Evolutionary conservation across 2,888 invertebrate species (phyloP).

Genomic region (Xestia xanthographa): DNA sequence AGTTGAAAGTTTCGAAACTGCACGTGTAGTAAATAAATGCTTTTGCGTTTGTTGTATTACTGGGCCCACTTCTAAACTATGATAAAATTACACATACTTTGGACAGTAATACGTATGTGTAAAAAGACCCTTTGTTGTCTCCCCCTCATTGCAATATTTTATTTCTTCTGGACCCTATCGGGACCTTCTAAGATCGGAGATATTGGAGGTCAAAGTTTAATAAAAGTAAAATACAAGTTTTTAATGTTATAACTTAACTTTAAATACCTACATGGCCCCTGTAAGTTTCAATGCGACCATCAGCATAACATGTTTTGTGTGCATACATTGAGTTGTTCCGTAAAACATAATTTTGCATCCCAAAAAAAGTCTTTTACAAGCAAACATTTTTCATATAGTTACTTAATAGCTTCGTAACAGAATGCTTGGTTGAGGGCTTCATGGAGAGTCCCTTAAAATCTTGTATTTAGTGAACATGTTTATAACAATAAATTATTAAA

Average conservation of each 20-base stretch:
- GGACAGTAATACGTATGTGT: neutral
- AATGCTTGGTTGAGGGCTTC: neutral
- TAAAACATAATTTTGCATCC: neutral
- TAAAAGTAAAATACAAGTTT: no score
- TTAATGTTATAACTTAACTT: no score
- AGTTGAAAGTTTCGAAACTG: slow-evolving; percentile 32
- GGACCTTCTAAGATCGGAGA: neutral
- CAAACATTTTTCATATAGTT: neutral
- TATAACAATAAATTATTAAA: neutral
- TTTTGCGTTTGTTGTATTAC: neutral
- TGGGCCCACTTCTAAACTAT: neutral
- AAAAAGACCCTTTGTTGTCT: neutral
- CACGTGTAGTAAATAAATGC: neutral
- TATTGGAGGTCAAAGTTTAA: neutral
- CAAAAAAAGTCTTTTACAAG: neutral
- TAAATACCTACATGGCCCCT: no score
- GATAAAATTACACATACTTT: neutral
- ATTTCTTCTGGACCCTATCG: neutral
- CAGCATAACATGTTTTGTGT: neutral
- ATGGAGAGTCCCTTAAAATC: neutral
- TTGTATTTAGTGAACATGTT: neutral
- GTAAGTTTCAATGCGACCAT: neutral
- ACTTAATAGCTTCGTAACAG: neutral
- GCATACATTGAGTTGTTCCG: neutral
- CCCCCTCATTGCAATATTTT: neutral